A percentile compares a stretch with the other conserved stretches of the same genome.
Conservation (phyloP, 2,113 vertebrate genomes). For the Marmota flaviventris region DNA sequence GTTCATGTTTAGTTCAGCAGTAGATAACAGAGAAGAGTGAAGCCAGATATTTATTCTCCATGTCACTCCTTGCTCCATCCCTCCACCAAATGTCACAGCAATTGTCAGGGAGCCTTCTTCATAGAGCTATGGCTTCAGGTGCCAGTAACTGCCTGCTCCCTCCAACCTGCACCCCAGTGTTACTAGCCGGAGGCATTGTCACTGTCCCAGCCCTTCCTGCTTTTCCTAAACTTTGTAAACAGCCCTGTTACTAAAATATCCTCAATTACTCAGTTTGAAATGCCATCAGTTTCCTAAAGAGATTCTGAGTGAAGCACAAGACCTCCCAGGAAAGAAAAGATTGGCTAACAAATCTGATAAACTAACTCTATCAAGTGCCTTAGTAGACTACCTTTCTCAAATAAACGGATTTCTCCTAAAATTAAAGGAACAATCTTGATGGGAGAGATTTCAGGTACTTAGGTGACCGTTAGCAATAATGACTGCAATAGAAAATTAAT, state of each 20-base stretch:
- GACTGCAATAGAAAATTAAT: neutral
- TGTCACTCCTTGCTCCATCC: neutral
- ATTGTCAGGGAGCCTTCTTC: neutral
- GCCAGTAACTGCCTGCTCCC: neutral
- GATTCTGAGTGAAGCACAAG: neutral
- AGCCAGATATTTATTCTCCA: neutral
- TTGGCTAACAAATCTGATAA: neutral
- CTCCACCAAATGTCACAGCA: neutral
- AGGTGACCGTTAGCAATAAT: neutral
- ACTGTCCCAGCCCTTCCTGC: neutral
- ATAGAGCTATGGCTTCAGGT: neutral
- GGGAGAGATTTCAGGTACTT: neutral
- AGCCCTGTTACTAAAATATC: neutral
- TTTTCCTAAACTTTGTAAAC: neutral
- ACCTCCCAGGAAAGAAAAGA: neutral
- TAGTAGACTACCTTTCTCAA: neutral
- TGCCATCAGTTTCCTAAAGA: neutral
- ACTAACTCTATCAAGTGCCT: neutral
- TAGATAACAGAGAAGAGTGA: neutral
- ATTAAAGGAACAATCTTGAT: neutral
- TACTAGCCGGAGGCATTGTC: neutral
- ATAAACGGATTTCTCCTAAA: slow-evolving; percentile 6
- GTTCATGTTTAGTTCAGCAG: neutral
- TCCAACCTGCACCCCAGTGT: neutral
- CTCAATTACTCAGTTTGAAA: neutral